Evolutionary conservation across 2,888 invertebrate genomes (phyloP).

Genomic region (Alloscopus bannaensis): DNA sequence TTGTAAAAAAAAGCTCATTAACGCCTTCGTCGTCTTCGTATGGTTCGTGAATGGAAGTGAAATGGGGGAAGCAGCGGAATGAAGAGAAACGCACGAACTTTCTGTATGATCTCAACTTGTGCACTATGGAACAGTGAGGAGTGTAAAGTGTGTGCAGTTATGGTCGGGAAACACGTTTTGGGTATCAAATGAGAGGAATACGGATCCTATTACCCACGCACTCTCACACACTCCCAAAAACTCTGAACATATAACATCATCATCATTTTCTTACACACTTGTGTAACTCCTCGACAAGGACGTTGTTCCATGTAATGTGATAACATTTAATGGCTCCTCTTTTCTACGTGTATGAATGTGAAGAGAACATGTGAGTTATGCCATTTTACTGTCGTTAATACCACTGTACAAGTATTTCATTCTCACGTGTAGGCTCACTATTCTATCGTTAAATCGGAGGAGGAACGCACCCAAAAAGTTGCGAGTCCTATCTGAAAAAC

Average conservation of each 20-base stretch:
- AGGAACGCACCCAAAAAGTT: too few species aligned
- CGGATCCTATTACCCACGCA: slow-evolving; percentile 23
- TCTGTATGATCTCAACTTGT: slow-evolving; percentile 18
- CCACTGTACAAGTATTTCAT: not conserved
- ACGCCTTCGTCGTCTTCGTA: slow-evolving; percentile 40
- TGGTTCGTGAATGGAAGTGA: slow-evolving; percentile 11
- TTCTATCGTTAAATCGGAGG: too few species aligned
- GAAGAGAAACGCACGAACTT: slow-evolving; percentile 20
- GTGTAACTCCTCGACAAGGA: not conserved
- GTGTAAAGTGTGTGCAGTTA: not conserved
- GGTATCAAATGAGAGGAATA: slow-evolving; percentile 5
- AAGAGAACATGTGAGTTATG: slow-evolving; percentile 25
- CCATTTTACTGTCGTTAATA: slow-evolving; percentile 28
- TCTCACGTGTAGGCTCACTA: too few species aligned
- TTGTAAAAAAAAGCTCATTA: slow-evolving; percentile 58
- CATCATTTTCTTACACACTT: slow-evolving; percentile 2
- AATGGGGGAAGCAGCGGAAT: not conserved
- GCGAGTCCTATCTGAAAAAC: slow-evolving; percentile 30
- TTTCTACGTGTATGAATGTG: slow-evolving; percentile 5
- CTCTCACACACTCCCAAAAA: slow-evolving; percentile 11
- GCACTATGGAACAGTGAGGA: not conserved
- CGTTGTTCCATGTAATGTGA: slow-evolving; percentile 52
- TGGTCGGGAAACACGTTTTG: slow-evolving; percentile 3
- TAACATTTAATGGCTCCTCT: slow-evolving; percentile 49
- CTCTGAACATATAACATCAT: slow-evolving; percentile 14